Evolutionary conservation across 2,797 vertebrate genomes (phyloP).

Genomic region (Masticophis lateralis): DNA sequence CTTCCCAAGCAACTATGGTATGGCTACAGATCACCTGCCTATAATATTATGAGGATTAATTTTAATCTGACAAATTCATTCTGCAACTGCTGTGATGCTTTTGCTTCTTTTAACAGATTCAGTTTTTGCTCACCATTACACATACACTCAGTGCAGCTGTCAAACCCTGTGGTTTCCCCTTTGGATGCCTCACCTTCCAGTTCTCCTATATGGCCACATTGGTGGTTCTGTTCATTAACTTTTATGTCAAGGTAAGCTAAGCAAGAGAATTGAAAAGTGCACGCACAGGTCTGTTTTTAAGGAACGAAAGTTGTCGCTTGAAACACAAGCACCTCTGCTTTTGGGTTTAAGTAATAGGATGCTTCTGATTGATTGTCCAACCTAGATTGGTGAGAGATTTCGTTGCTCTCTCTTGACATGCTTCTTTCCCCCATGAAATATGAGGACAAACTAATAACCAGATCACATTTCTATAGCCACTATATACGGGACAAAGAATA

Average conservation of each 20-base stretch:
- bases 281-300: not conserved
- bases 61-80: not conserved
- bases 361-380: not conserved
- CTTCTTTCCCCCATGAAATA: not conserved
- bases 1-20: not conserved
- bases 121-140: constrained; percentile 82
- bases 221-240: constrained; percentile 83
- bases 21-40: not conserved
- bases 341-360: not conserved
- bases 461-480: not conserved
- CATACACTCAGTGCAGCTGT: constrained; percentile 82
- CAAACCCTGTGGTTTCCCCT: constrained; percentile 82
- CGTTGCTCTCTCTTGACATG: not conserved
- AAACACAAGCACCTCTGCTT: not conserved
- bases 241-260: constrained; percentile 80
- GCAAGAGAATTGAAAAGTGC: not conserved
- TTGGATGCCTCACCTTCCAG: constrained; percentile 85
- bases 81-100: not conserved
- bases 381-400: not conserved
- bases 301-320: not conserved
- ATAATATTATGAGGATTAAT: not conserved
- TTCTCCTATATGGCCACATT: constrained; percentile 84
- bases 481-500: not conserved
- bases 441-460: not conserved
- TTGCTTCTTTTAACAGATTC: constrained; percentile 68